Percentiles rank a stretch among this genome's conserved stretches.
phyloP scores from a whole-genome alignment of 2,113 vertebrate genomes.

The Rhegmatorhina hoffmannsi region DNA sequence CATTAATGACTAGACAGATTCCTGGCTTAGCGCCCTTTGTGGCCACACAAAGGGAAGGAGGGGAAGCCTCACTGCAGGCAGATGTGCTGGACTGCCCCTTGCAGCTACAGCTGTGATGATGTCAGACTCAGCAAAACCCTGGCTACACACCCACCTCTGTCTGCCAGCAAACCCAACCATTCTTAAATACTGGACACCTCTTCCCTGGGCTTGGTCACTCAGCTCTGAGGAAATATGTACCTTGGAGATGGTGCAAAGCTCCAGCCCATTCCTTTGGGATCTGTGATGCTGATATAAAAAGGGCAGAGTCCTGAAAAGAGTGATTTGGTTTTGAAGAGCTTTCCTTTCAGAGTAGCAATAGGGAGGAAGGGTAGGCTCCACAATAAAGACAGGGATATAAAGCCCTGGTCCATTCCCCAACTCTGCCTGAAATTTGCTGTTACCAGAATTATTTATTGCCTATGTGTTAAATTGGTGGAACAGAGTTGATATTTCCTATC shows the following conservation, averaged over 20 bases:
- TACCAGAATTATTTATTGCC: not conserved
- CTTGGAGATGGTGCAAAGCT: not conserved
- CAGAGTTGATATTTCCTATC: not conserved
- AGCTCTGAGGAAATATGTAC: not conserved
- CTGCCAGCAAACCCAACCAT: not conserved
- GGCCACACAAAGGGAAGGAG: not conserved
- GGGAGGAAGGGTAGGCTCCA: not conserved
- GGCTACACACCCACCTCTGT: not conserved
- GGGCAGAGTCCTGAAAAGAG: not conserved
- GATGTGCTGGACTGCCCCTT: accelerated
- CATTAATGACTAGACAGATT: not conserved
- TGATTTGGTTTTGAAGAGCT: not conserved
- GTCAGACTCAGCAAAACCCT: not conserved
- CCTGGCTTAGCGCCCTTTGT: not conserved
- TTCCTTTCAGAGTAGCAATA: not conserved
- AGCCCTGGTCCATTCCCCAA: not conserved
- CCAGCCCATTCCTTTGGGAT: accelerated
- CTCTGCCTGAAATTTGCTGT: not conserved
- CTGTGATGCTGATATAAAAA: not conserved
- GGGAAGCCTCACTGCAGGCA: not conserved
- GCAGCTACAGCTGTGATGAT: not conserved
- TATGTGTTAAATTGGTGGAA: not conserved
- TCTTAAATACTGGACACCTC: not conserved
- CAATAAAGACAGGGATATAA: not conserved
- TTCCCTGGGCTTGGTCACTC: not conserved